Evolutionary conservation across 2,888 invertebrate genomes (phyloP), one percentile per base, ranked within the genome.

Genomic region (Allygus modestus): DNA sequence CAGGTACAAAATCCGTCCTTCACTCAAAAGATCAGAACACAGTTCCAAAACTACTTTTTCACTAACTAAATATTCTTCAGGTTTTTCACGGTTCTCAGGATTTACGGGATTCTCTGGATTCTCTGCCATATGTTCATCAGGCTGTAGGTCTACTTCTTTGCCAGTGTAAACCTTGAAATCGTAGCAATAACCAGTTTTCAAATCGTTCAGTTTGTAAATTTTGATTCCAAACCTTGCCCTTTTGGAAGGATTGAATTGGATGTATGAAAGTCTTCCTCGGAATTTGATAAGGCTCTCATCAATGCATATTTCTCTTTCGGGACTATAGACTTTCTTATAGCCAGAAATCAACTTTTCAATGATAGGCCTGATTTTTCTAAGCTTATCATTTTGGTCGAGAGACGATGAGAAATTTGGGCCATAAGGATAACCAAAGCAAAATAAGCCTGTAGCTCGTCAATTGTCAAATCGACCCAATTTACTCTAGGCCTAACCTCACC

Each of bases 281-380:
- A 88, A 89, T 17, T 89, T 88, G 31, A 90, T 87, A 88, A 89
- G 89, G 58, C 87, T 86, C 85, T 90, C 89, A 84, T 90, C 89
- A 46, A 90, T 88, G 17, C 88, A 87, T 0, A 89, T 20, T 11
- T 83, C 83, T 87, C 88, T 87, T 23, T 87, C 88, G 0, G 88
- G 88, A 26, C n/a, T 77, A 9, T 23, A 69, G 28, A 77, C 4
- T 51, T 41, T 73, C 23, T 61, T 28, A 17, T 17, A 73, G n/a
- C 12, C 73, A 4, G 12, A 11, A 12, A 37, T 9, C 5, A 28
- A 33, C 33, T 41, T 71, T 26, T 54, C 51, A 12, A 86, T 12
- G 43, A 85, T 54, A 33, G 41, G 65, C 77, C 81, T 41, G 20
- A 86, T 33, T 83, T 73, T 79, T 15, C 85, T 86, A 31, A 88